Evolutionary conservation across 2,797 vertebrate species (phyloP).

Genomic region (Myiotriccus ornatus): DNA sequence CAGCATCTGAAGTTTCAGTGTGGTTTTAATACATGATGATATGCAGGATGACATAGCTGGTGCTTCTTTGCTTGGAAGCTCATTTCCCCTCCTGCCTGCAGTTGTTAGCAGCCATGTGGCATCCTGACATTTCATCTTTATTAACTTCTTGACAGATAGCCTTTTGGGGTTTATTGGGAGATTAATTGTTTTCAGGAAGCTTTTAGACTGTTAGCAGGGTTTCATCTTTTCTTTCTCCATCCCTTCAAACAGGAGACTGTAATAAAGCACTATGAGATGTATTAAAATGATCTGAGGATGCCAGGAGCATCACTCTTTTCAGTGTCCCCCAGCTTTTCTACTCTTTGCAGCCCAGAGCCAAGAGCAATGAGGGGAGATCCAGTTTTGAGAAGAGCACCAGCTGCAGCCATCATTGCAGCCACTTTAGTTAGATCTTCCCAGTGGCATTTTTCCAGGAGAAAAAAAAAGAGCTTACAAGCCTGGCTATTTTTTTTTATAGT

Average conservation of each 20-base stretch:
- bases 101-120: not conserved
- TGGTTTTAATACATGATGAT: not conserved
- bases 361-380: not conserved
- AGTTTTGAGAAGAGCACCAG: not conserved
- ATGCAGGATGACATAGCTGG: not conserved
- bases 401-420: slow-evolving; percentile 6
- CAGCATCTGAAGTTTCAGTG: not conserved
- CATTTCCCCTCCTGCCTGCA: not conserved
- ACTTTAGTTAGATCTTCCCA: slow-evolving; percentile 28
- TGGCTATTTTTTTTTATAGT: slow-evolving; percentile 6
- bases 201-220: not conserved
- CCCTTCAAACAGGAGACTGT: not conserved
- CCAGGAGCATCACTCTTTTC: not conserved
- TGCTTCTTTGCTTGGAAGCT: not conserved
- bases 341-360: not conserved
- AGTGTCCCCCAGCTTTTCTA: not conserved
- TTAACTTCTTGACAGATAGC: slow-evolving; percentile 24
- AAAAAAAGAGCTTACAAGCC: slow-evolving; percentile 6
- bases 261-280: not conserved
- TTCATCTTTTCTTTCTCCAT: not conserved
- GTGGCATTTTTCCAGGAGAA: slow-evolving; percentile 36
- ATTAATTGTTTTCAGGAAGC: slow-evolving; percentile 36
- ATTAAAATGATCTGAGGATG: not conserved
- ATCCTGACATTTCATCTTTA: slow-evolving; percentile 38
- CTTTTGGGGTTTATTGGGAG: slow-evolving; percentile 11